Percentiles rank a stretch among this genome's conserved stretches.
phyloP scores from a whole-genome alignment of 2,113 vertebrate genomes.

The Grallaria varia region DNA sequence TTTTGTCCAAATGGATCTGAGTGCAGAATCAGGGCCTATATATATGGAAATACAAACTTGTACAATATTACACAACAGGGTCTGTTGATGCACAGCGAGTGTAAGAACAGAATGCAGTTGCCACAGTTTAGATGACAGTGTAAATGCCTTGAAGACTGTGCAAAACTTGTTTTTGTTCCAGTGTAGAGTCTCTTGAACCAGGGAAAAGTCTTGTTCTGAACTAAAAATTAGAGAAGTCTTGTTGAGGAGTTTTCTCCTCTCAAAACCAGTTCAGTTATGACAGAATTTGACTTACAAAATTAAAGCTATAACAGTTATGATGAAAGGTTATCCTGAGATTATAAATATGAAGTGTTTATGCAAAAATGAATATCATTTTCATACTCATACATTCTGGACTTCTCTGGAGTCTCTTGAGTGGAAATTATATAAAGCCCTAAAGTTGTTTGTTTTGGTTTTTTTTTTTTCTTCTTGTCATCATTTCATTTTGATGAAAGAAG shows the following conservation, averaged over 20 bases:
- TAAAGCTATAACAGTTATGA: not conserved
- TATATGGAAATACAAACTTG: constrained; percentile 54
- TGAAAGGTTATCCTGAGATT: not conserved
- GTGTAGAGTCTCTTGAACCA: not conserved
- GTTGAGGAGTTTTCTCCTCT: not conserved
- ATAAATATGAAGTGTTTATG: not conserved
- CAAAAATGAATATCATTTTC: not conserved
- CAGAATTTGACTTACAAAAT: not conserved
- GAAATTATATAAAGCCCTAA: not conserved
- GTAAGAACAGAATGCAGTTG: not conserved
- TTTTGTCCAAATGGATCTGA: constrained; percentile 51
- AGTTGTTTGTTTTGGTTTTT: too few relatives aligned
- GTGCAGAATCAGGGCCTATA: constrained; percentile 36
- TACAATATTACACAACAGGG: not conserved
- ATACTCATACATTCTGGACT: not conserved
- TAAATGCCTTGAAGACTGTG: not conserved
- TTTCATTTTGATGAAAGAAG: not conserved
- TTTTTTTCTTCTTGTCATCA: not conserved
- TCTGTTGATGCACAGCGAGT: not conserved
- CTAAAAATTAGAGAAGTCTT: not conserved
- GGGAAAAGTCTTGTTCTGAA: not conserved
- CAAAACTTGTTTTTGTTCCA: not conserved
- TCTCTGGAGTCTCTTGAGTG: not conserved
- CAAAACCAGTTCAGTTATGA: not conserved
- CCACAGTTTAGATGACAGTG: not conserved